Conservation (phyloP, 2,888 invertebrate genomes). For the Hipparchia semele region DNA sequence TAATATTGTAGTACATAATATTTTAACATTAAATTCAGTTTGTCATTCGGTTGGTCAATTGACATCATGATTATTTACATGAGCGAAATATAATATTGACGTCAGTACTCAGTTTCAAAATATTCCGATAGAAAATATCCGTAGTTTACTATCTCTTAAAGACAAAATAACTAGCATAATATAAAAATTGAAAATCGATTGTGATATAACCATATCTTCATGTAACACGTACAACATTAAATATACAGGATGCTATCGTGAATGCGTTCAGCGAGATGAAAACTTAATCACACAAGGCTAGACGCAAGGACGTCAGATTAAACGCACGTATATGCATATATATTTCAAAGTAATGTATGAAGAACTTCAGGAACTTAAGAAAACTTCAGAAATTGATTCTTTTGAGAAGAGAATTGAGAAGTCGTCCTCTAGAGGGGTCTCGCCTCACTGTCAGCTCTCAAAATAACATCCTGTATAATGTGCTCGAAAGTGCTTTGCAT, state of each 20-base stretch:
- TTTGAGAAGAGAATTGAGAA: no score
- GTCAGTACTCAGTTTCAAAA: background rate
- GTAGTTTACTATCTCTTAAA: background rate
- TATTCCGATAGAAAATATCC: background rate
- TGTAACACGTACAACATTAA: background rate
- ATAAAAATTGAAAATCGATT: background rate
- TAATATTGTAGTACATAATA: constrained; percentile 31
- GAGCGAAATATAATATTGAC: background rate
- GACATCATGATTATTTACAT: background rate
- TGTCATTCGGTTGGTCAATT: constrained; percentile 2
- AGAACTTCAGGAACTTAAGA: no score
- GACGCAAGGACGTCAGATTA: background rate
- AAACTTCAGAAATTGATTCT: no score
- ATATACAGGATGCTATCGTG: background rate
- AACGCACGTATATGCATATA: no score
- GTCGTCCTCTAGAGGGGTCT: background rate
- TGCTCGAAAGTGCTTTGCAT: constrained; percentile 17
- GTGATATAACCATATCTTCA: constrained; percentile 4
- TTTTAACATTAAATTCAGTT: constrained; percentile 2
- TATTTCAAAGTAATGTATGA: no score
- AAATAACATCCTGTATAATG: background rate
- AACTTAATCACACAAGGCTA: background rate
- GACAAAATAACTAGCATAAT: background rate
- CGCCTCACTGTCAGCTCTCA: background rate
- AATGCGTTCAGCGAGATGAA: background rate